phyloP scores from a whole-genome alignment of 2,888 invertebrate species.

The Malachius bipustulatus region DNA sequence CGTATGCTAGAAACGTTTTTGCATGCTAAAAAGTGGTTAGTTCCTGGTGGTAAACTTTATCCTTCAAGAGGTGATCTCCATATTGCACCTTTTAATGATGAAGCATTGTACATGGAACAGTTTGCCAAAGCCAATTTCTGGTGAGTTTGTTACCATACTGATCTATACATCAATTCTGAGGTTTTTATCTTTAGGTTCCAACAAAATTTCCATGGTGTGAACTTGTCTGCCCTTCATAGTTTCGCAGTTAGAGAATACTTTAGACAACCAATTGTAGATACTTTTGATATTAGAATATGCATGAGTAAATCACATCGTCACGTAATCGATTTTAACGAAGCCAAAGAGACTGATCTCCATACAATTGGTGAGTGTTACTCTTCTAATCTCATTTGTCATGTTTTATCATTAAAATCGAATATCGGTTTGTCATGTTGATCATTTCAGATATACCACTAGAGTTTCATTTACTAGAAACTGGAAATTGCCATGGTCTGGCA shows the following conservation, averaged over 20 bases:
- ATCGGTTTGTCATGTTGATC: constrained; percentile 2
- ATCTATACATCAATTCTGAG: not conserved
- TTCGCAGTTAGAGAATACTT: constrained; percentile 97
- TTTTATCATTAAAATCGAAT: too few relatives aligned
- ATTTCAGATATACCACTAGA: constrained; percentile 75
- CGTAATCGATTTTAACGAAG: constrained; percentile 85
- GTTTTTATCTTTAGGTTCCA: constrained; percentile 53
- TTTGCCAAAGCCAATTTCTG: constrained; percentile 98
- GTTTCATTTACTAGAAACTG: constrained; percentile 84
- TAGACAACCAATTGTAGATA: constrained; percentile 95
- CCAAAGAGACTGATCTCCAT: constrained; percentile 88
- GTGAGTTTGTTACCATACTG: constrained; percentile 35
- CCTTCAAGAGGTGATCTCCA: constrained; percentile 94
- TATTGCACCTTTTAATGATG: constrained; percentile 95
- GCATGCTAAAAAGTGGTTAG: constrained; percentile 96
- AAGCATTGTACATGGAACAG: constrained; percentile 94
- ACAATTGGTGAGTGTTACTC: too few relatives aligned
- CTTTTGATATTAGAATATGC: constrained; percentile 95
- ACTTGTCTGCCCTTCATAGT: constrained; percentile 79
- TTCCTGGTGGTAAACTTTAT: constrained; percentile 90
- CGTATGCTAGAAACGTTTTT: constrained; percentile 97
- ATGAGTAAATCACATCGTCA: constrained; percentile 89
- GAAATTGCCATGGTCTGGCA: constrained; percentile 92
- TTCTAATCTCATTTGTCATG: too few relatives aligned
- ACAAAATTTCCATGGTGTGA: constrained; percentile 94